Evolutionary conservation across 1,140 invertebrate genomes (phyloP), one percentile per base, ranked within the genome.

Genomic region (Nylanderia fulva): DNA sequence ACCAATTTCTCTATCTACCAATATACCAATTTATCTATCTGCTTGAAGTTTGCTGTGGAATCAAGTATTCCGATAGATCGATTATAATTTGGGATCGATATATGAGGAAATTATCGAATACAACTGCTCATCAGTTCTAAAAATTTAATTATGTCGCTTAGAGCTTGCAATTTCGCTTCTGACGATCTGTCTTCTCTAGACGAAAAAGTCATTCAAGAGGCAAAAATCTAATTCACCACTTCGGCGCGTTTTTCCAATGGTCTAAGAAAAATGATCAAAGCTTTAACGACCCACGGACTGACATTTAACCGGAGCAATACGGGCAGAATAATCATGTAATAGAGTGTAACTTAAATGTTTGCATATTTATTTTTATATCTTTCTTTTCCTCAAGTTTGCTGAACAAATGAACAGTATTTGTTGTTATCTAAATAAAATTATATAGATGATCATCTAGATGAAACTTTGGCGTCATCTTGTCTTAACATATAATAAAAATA

Each of bases 11-110:
- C 39, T 75, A n/a, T 33, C 21, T 39, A 72, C n/a, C 5, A 52
- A 3, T 33, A 11, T 18, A 0, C n/a, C n/a, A n/a, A 11, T 15
- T n/a, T 58, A 11, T 74, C 39, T 75, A n/a, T 33, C 21, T 39
- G 15, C 8, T 18, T 29, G 54, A 54, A 13, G 24, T 27, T 11
- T 2, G 7, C 69, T 9, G 18, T 84, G 86, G 82, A 60, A 88
- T 76, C 36, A 42, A 36, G 29, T 36, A 24, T 66, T 27, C 11
- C 21, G 80, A 90, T 90, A 90, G 92, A 88, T 88, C 29, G n/a
- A n/a, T n/a, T n/a, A n/a, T n/a, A 92, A 77, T 91, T 92, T 87
- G 27, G 27, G 4, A 61, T 72, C 54, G 61, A 24, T 54, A 76
- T 60, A 63, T 80, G 61, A 85, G 21, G 48, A 48, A 84, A 71